Evolutionary conservation across 2,113 vertebrate genomes (phyloP).

Genomic region (Psilopogon haemacephalus): DNA sequence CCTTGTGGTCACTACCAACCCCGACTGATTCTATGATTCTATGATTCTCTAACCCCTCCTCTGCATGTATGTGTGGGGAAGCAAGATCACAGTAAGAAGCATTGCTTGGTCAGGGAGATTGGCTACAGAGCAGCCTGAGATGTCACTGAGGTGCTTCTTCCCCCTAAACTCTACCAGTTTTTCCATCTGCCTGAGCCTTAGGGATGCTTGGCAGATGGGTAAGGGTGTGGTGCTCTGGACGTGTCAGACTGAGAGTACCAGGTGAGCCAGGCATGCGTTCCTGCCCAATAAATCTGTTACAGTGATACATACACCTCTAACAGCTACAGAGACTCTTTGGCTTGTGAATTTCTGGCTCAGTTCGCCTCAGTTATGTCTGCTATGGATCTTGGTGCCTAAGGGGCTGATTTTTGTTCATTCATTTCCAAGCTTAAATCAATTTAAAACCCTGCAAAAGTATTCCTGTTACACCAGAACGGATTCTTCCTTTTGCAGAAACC

Average conservation of each 20-base stretch:
- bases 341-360: not conserved
- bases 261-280: not conserved
- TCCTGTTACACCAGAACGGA: not conserved
- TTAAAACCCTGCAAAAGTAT: not conserved
- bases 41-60: not conserved
- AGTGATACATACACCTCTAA: not conserved
- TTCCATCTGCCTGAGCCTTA: not conserved
- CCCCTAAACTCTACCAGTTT: too few relatives aligned
- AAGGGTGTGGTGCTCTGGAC: not conserved
- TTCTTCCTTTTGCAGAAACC: not conserved
- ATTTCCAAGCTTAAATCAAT: not conserved
- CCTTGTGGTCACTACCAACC: too few relatives aligned
- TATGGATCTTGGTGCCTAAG: not conserved
- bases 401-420: not conserved
- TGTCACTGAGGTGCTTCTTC: not conserved
- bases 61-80: not conserved
- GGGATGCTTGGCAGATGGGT: not conserved
- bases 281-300: not conserved
- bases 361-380: not conserved
- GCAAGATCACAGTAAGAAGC: not conserved
- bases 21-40: too few relatives aligned
- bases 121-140: not conserved
- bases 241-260: not conserved
- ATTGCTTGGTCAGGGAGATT: not conserved
- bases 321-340: not conserved